Evolutionary conservation across 2,888 invertebrate species (phyloP), one percentile per base, ranked within the genome.

Genomic region (Hirtodrosophila duncani): DNA sequence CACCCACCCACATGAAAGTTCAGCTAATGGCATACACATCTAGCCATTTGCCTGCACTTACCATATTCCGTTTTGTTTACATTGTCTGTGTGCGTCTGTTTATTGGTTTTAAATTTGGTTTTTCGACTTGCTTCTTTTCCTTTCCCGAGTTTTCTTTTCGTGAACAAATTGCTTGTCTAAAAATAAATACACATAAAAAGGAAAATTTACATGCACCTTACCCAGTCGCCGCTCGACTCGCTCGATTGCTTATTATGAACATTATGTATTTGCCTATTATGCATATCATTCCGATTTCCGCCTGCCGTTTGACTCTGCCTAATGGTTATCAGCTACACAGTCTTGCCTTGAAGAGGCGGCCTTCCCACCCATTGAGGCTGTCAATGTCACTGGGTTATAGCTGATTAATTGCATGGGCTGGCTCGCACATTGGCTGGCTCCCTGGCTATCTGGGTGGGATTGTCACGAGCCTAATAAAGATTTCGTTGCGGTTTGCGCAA

Each of bases 201-300:
- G 30, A 16, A 45, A 16, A 16, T 9, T 9, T 17, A 36, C 11
- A 13, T 34, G 34, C 26, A 33, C 24, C 8, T 27, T 6, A 9
- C 2, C 23, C n/a, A n/a, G 33, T 20, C 11, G 21, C 26, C 31
- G 37, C n/a, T 9, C 10, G 58, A 21, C 30, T 55, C 44, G 55
- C 53, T 55, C 55, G 24, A 44, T 21, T 55, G 53, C 20, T 44
- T 24, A 9, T 41, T 52, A 37, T n/a, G n/a, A n/a, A n/a, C n/a
- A 33, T 50, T 58, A 21, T 42, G 31, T 29, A 45, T 38, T 43
- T 33, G 34, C 21, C 44, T 42, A 34, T 56, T 45, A 24, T 46
- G 45, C 29, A 33, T 31, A 59, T 53, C 63, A 63, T 63, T 63
- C 57, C 61, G 70, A 67, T 70, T 74, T 67, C 67, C 71, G 70